Base-by-base conservation (phyloP, 2,888 invertebrate species). In the Caenorhabditis drosophilae region DNA sequence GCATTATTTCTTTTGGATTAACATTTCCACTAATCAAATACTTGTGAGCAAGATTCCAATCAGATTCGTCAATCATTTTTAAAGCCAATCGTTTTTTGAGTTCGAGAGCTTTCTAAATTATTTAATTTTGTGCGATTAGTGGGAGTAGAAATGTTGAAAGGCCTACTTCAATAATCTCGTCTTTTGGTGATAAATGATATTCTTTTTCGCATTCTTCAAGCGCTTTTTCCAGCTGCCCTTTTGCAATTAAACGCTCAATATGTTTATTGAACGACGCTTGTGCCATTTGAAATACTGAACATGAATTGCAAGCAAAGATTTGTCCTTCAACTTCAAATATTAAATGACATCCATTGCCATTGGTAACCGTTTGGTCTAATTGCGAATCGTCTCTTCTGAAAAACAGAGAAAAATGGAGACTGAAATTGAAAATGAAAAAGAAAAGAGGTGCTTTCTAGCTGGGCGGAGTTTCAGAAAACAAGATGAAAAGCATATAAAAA, bases 141-240 rank as follows among this genome's bases (percentile, higher is more conserved):
- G 12, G 11, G 9, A 4, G n/a, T 11, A 36, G 20, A 18, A 40
- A 40, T 20, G 20, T 4, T 20, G 20, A 42, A n/a, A n/a, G 4
- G n/a, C 42, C 4, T n/a, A 46, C 46, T 31, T 46, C 46, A 46
- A 46, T 34, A 20, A 46, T 18, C 20, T 20, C 22, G 16, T 46
- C 46, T 27, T 27, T 20, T 27, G 46, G 46, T 7, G 27, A 16
- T 20, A 22, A n/a, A 6, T 46, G 46, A 46, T 31, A 46, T 22
- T 46, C 46, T 6, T n/a, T 15, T 20, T 20, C 18, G 31, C 46
- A 46, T 34, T 46, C 46, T 11, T 27, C 20, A 16, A 46, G 31
- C 4, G 46, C 46, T 27, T 46, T 46, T 7, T 46, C 46, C 4
- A 46, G 18, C 4, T 11, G 16, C 16, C 46, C 46, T 20, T 42